A percentile compares a stretch with the other conserved stretches of the same genome.
Evolutionary conservation across 1,140 invertebrate genomes (phyloP).

Genomic region (Zaprionus nigranus): DNA sequence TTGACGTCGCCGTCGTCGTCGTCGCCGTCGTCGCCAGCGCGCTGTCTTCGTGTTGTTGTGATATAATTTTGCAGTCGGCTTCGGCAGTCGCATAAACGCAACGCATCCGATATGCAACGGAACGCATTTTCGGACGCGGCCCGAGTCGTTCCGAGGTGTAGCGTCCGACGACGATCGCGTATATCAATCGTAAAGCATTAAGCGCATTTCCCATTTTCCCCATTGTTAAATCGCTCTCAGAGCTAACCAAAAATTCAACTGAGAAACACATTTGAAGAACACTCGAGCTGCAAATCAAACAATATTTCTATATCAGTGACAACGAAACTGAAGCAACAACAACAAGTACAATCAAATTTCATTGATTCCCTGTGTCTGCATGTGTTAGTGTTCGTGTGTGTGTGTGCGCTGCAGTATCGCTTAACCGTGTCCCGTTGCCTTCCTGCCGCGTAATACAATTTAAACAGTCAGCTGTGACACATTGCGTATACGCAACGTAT

Average conservation of each 20-base stretch:
- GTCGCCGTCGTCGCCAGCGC: slow-evolving; percentile 60
- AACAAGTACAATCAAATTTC: slow-evolving; percentile 3
- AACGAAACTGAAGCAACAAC: slow-evolving; percentile 1
- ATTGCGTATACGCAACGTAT: slow-evolving; percentile 72
- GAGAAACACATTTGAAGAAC: background rate
- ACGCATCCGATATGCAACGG: slow-evolving; percentile 85
- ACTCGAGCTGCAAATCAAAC: slow-evolving; percentile 5
- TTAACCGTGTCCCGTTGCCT: slow-evolving; percentile 2
- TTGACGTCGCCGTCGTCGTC: slow-evolving; percentile 48
- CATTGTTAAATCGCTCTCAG: slow-evolving; percentile 58
- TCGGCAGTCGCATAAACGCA: slow-evolving; percentile 84
- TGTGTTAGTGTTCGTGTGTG: background rate
- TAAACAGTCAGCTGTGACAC: slow-evolving; percentile 26
- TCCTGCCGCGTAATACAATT: slow-evolving; percentile 11
- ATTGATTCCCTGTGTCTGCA: background rate
- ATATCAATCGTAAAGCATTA: slow-evolving; percentile 83
- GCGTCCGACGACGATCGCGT: slow-evolving; percentile 84
- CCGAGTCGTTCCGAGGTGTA: slow-evolving; percentile 84
- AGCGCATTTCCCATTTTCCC: slow-evolving; percentile 70
- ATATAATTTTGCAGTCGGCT: slow-evolving; percentile 84
- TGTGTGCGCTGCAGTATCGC: slow-evolving; percentile 7
- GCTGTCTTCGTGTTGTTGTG: slow-evolving; percentile 83
- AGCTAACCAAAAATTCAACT: slow-evolving; percentile 27
- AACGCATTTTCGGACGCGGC: slow-evolving; percentile 85
- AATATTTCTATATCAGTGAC: background rate